A percentile compares a stretch with the other conserved stretches of the same genome.
These are phyloP conservation scores for Myripristis jacobus DNA, from an alignment of 2,797 vertebrate genomes.

Conservation along the genomic window DNA sequence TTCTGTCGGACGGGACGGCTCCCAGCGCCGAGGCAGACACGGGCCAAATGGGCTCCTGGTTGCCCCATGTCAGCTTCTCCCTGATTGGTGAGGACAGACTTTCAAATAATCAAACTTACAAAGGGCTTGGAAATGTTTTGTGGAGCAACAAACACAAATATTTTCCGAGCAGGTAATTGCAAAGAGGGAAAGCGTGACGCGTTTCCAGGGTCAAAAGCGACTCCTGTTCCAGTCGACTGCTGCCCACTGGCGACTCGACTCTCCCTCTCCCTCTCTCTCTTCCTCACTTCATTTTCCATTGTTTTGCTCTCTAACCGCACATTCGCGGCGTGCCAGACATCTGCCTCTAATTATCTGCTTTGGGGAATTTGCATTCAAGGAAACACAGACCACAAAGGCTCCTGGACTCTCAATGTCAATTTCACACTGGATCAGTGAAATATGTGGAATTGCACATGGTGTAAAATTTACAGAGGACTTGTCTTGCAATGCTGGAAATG, in stretches of 20 bases:
- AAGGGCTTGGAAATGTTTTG: not conserved
- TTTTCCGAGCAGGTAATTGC: conserved; percentile 3
- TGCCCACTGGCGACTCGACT: not conserved
- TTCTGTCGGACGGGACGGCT: conserved; percentile 76
- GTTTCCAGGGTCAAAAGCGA: conserved; percentile 7
- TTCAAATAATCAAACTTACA: conserved; percentile 6
- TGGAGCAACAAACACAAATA: conserved; percentile 9
- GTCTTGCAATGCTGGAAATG: not conserved
- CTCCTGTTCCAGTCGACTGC: conserved; percentile 8
- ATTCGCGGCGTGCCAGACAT: conserved; percentile 37
- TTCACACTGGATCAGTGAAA: conserved; percentile 42
- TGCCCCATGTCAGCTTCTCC: conserved; percentile 79
- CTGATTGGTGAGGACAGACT: conserved; percentile 41
- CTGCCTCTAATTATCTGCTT: conserved; percentile 35
- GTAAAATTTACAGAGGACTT: conserved; percentile 23
- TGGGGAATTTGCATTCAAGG: conserved; percentile 21
- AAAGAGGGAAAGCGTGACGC: conserved; percentile 2
- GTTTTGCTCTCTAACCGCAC: conserved; percentile 3
- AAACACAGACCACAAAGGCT: conserved; percentile 52
- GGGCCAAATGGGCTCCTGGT: conserved; percentile 81
- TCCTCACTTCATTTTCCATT: conserved; percentile 1
- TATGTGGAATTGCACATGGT: conserved; percentile 22
- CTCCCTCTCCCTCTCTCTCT: not conserved
- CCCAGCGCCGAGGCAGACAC: conserved; percentile 51
- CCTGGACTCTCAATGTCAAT: conserved; percentile 32